Evolutionary conservation across 2,888 invertebrate species (phyloP), one percentile per base, ranked within the genome.

Genomic region (Ferdinandea cuprea): DNA sequence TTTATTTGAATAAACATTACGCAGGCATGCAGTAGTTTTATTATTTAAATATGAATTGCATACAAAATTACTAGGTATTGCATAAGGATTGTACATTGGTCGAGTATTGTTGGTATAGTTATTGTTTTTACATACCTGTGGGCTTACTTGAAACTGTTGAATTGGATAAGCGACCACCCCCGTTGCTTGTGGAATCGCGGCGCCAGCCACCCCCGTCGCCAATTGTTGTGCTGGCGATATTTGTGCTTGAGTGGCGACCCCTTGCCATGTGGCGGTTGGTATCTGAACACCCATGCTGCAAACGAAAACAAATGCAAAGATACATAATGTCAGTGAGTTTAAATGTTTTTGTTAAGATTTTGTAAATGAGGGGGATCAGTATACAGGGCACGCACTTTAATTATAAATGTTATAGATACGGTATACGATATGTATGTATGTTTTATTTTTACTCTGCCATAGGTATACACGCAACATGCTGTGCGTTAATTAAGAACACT

Each of bases 161-260:
- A 97, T 96, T 66, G 97, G 97, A 91, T 97, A 97, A 89, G 95
- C 95, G 91, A 97, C 95, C 91, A 97, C 95, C 83, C 95, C 95
- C 17, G 95, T 94, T 86, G 93, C 92, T 92, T 96, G 95, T 77
- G 94, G 94, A 76, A 96, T 94, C 85, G 94, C 91, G 91, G 93
- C 93, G 89, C 96, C 94, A 85, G 94, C 91, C 91, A 93, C 91
- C 91, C 94, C 90, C 91, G 94, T 90, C 91, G 94, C 91, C 92
- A 94, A 88, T 93, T 95, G 91, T 92, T 93, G 92, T 87, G 95
- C 91, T 88, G 93, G 93, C 77, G 94, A 94, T 87, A 94, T 91
- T 89, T 94, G 94, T 85, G 94, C 94, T 90, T 94, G 94, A 85
- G 95, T 95, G 30, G 95, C 95, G 87, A 94, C 94, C 87, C 94